Base-by-base conservation (phyloP, 2,888 invertebrate genomes). In the Pseudococcus longispinus region DNA sequence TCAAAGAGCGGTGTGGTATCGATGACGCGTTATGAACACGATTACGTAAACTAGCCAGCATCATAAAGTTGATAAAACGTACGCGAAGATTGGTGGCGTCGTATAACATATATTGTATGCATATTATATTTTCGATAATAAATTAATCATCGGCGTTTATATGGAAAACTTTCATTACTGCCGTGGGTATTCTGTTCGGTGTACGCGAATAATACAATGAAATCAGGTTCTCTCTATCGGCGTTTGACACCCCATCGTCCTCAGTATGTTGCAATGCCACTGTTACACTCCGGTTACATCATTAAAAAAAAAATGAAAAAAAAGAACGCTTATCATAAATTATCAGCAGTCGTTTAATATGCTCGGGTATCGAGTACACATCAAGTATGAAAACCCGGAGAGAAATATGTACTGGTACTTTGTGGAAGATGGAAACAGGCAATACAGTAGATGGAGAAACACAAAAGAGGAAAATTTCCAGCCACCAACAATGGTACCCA, bases 111-210 rank as follows among this genome's bases (percentile, higher is more conserved):
- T 26, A 26, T n/a, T n/a, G 9, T 55, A 55, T 55, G 55, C 13
- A 51, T 5, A 51, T 4, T 60, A 20, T 60, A 65, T 74, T 74
- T 74, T 74, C 74, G 74, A 74, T 74, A 74, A 74, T 37, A 74
- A 74, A 74, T 74, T 74, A 74, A 74, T 74, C 74, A 74, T 74
- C 74, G 74, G 65, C 37, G 74, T 74, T 15, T 74, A 74, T 26
- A 74, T 74, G 74, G 74, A 74, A 74, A 74, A 74, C 74, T 74
- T 74, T 74, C 74, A 74, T 74, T 74, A 74, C 29, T 32, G 37
- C 37, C 74, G 37, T 74, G 74, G 32, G 51, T 51, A 51, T n/a
- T 13, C 44, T 37, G 37, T 4, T 46, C 51, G 4, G n/a, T n/a
- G 18, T 29, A 74, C 18, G 32, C 15, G 65, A 65, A 65, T 65